Evolutionary conservation across 2,888 invertebrate genomes (phyloP).

Genomic region (Tachina lurida): DNA sequence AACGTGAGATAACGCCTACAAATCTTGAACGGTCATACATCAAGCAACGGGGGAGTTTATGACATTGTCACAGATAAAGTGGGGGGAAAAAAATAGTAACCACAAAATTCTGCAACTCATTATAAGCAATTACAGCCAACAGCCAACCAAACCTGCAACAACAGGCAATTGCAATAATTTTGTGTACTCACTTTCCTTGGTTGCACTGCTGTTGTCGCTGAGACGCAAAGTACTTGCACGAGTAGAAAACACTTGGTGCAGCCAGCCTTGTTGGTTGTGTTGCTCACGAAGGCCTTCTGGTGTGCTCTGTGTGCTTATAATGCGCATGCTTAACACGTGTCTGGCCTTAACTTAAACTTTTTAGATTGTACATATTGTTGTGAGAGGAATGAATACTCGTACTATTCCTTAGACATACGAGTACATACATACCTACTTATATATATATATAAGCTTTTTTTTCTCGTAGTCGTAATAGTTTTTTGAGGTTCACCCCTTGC

Average conservation of each 20-base stretch:
- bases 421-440: background rate
- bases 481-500: slow-evolving; percentile 64
- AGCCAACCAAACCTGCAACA: slow-evolving; percentile 11
- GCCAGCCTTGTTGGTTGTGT: slow-evolving; percentile 38
- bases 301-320: slow-evolving; percentile 24
- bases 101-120: slow-evolving; percentile 49
- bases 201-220: slow-evolving; percentile 20
- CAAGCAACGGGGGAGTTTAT: slow-evolving; percentile 73
- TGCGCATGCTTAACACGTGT: slow-evolving; percentile 81
- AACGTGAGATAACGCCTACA: slow-evolving; percentile 81
- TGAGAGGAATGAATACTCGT: background rate
- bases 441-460: background rate
- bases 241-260: slow-evolving; percentile 35
- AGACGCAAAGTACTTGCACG: slow-evolving; percentile 28
- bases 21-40: slow-evolving; percentile 76
- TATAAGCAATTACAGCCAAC: slow-evolving; percentile 49
- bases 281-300: slow-evolving; percentile 32
- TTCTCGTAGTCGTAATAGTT: slow-evolving; percentile 38
- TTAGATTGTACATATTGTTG: slow-evolving; percentile 62
- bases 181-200: slow-evolving; percentile 2
- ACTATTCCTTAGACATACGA: background rate
- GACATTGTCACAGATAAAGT: slow-evolving; percentile 62
- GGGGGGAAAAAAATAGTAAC: slow-evolving; percentile 18
- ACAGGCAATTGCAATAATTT: slow-evolving; percentile 34
- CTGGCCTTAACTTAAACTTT: slow-evolving; percentile 73